A percentile compares a stretch with the other conserved stretches of the same genome.
These are phyloP conservation scores for Eupithecia exiguata DNA, from an alignment of 2,888 invertebrate genomes.

Conservation along the genomic window DNA sequence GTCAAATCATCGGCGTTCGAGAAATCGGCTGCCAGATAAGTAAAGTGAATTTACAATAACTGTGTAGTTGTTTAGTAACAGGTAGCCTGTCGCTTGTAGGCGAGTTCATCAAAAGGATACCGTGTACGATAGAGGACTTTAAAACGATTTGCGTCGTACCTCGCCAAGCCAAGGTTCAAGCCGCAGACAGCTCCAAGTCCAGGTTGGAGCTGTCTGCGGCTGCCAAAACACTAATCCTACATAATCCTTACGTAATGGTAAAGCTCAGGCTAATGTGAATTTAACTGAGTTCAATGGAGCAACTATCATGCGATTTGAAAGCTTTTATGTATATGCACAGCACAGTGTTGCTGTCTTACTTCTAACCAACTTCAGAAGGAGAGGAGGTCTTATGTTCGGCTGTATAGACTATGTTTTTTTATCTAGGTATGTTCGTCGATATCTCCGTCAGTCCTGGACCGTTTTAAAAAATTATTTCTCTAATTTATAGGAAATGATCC, in stretches of 20 bases:
- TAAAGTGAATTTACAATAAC: neutral
- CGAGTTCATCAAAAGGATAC: neutral
- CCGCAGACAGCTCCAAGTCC: too few species aligned
- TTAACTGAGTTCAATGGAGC: constrained; percentile 16
- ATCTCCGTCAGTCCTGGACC: too few species aligned
- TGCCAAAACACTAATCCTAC: constrained; percentile 32
- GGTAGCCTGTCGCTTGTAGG: too few species aligned
- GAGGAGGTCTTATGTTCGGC: too few species aligned
- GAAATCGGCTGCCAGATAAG: neutral
- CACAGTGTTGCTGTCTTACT: neutral
- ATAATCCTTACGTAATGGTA: constrained; percentile 39
- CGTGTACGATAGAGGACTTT: neutral
- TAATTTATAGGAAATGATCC: too few species aligned
- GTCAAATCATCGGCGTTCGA: neutral
- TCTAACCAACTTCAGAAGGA: neutral
- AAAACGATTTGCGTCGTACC: neutral
- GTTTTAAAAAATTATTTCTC: too few species aligned
- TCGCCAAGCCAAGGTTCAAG: neutral
- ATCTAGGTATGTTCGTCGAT: too few species aligned
- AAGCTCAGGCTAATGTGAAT: constrained; percentile 26
- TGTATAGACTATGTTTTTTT: too few species aligned
- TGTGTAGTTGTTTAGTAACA: neutral
- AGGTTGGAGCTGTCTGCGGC: constrained; percentile 29
- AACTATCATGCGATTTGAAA: neutral
- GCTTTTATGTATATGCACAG: neutral